Base-by-base conservation (phyloP, 2,797 vertebrate genomes). In the Helarctos malayanus region DNA sequence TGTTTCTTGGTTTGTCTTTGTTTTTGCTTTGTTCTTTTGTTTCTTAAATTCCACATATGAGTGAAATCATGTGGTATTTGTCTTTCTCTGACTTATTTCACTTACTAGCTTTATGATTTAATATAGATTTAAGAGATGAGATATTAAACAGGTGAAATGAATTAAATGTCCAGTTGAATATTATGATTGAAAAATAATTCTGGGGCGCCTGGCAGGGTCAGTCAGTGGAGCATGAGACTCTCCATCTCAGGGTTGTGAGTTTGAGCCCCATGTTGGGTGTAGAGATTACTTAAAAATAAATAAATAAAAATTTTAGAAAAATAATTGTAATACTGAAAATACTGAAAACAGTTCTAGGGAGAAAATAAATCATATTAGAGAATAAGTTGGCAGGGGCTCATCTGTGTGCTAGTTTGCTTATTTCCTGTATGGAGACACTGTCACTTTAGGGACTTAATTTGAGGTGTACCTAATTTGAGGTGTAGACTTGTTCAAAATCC, bases 71-170 rank as follows among this genome's bases (percentile, higher is more conserved):
- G 71, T 47, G 45, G 71, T 29, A 32, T 75, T 75, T 75, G 71
- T 47, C 71, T 75, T 75, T 47, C 27, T 75, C 41, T 73, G 14
- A 47, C 14, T 75, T 75, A 63, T 16, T 63, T 63, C 15, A 47
- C 15, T 75, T 47, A 75, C 45, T 29, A 75, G 25, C n/a, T 89
- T 85, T 68, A 63, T 92, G 85, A 57, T 63, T 27, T 16, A 78
- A 5, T 75, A 59, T 57, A 89, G 54, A 75, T 93, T 93, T 83
- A 45, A 93, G 41, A 94, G 80, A 80, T 68, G 56, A 94, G 49
- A 78, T 68, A 54, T 29, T 75, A 47, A 88, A 91, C 8, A 49
- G 32, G 16, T 90, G 94, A 83, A 73, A 68, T 84, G 49, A 86
- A n/a, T 65, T 91, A 59, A 95, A 13, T 82, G 27, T 85, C 13